Percentiles rank a stretch among this genome's conserved stretches.
Evolutionary conservation across 2,888 invertebrate species (phyloP).

Genomic region (Graphium colonna): DNA sequence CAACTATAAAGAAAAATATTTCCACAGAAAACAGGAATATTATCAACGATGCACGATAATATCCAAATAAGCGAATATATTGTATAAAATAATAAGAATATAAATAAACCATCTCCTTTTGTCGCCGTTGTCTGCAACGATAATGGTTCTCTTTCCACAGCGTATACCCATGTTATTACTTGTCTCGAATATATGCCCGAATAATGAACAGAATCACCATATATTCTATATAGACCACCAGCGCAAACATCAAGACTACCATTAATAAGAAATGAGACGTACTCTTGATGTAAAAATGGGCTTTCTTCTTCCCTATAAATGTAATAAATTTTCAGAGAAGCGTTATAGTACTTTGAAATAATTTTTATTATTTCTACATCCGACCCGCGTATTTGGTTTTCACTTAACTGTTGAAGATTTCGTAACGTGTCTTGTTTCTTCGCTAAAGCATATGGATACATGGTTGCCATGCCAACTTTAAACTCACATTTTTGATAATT

Average conservation of each 20-base stretch:
- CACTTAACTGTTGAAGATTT: conserved; percentile 40
- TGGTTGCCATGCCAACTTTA: conserved; percentile 46
- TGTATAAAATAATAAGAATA: conserved; percentile 54
- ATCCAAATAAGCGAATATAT: conserved; percentile 46
- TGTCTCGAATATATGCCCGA: conserved; percentile 57
- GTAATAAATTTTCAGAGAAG: conserved; percentile 43
- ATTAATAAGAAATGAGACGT: conserved; percentile 45
- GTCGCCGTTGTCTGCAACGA: conserved; percentile 49
- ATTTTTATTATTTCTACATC: conserved; percentile 59
- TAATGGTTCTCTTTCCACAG: conserved; percentile 42
- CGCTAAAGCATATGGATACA: conserved; percentile 49
- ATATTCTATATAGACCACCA: conserved; percentile 56
- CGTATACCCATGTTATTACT: conserved; percentile 51
- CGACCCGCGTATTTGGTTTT: conserved; percentile 38
- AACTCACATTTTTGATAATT: conserved; percentile 52
- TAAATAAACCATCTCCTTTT: conserved; percentile 47
- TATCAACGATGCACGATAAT: conserved; percentile 42
- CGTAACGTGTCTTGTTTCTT: conserved; percentile 35
- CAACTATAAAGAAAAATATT: conserved; percentile 47
- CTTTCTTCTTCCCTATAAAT: conserved; percentile 41
- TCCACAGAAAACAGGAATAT: conserved; percentile 33
- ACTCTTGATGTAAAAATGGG: conserved; percentile 34
- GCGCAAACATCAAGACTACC: conserved; percentile 55
- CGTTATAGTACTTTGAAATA: conserved; percentile 49
- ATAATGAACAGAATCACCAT: conserved; percentile 52